Evolutionary conservation across 2,113 vertebrate species (phyloP), one percentile per base, ranked within the genome.

Genomic region (Cervus canadensis): DNA sequence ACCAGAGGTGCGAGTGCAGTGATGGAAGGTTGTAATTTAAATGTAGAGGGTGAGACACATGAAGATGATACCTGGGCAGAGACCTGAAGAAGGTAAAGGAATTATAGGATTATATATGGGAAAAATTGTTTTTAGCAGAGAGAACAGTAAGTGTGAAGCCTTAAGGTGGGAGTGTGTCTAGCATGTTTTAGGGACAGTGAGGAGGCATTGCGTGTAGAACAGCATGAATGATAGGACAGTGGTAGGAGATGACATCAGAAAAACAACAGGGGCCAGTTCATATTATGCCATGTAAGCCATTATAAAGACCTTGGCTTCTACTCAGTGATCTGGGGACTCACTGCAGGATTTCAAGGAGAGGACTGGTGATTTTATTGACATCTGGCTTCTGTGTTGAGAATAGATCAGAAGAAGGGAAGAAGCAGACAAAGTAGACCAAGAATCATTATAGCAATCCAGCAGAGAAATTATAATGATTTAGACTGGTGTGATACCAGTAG

Each of bases 361-460:
- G 57, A 94, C 9, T 96, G 21, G 81, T 13, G 13, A 90, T 88
- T 95, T 94, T 96, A 92, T 23, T 94, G 54, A 67, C 26, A 85
- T 82, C 94, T 93, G 88, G 40, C 15, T 87, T 85, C 25, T 52
- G 36, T 79, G 7, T 56, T 43, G 64, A 71, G 30, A 87, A 89
- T 19, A 90, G 15, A 48, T 94, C 36, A 64, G 48, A 97, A 91
- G 15, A 15, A 15, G 9, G 11, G 23, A 86, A 89, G 67, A 84
- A 64, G 78, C 7, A 59, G 48, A 95, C 85, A 30, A 78, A 52
- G 25, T 2, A 88, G n/a, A 93, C 9, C 43, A 89, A 40, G 23
- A 74, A 56, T 82, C 59, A 74, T 30, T 43, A 71, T 2, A 48
- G 14, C 79, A 89, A 92, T 87, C 36, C 50, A 71, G 50, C 11